Evolutionary conservation across 35 echinoderm and acorn worm genomes (phyloP).

Genomic region (Ophiothrix spiculata): DNA sequence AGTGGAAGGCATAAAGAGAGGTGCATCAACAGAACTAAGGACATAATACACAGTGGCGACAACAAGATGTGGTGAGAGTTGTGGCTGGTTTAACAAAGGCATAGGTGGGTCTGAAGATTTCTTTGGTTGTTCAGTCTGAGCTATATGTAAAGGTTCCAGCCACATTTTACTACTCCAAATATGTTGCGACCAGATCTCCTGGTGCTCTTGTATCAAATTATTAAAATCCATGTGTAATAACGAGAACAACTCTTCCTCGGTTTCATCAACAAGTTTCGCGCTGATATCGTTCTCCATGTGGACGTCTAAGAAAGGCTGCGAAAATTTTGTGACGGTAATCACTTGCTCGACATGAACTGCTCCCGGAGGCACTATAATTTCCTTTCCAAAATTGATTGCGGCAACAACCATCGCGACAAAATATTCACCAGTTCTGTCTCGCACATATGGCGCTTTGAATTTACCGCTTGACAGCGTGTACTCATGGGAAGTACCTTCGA

Average conservation of each 20-base stretch:
- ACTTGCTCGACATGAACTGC: conserved; percentile 51
- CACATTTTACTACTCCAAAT: conserved; percentile 84
- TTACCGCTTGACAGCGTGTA: conserved; percentile 70
- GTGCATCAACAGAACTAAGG: conserved; percentile 70
- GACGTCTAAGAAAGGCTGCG: conserved; percentile 64
- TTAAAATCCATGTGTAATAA: conserved; percentile 53
- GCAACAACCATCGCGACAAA: conserved; percentile 74
- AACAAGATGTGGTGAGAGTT: conserved; percentile 53
- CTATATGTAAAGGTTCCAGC: conserved; percentile 39
- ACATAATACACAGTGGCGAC: conserved; percentile 76
- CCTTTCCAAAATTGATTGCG: conserved; percentile 50
- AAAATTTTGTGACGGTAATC: conserved; percentile 63
- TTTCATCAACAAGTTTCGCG: conserved; percentile 64
- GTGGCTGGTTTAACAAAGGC: conserved; percentile 12
- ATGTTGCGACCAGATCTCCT: conserved; percentile 69
- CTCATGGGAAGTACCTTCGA: conserved; percentile 56
- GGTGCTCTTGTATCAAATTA: conserved; percentile 55
- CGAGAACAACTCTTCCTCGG: conserved; percentile 71
- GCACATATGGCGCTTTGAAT: conserved; percentile 43
- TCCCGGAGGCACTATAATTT: conserved; percentile 57
- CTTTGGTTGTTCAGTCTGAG: not conserved
- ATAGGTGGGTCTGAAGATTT: conserved; percentile 22
- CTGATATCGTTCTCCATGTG: conserved; percentile 47
- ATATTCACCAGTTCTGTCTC: conserved; percentile 45
- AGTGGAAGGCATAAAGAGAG: conserved; percentile 59